Base-by-base conservation (phyloP, 1,140 invertebrate genomes). In the Drosophila lacteicornis region DNA sequence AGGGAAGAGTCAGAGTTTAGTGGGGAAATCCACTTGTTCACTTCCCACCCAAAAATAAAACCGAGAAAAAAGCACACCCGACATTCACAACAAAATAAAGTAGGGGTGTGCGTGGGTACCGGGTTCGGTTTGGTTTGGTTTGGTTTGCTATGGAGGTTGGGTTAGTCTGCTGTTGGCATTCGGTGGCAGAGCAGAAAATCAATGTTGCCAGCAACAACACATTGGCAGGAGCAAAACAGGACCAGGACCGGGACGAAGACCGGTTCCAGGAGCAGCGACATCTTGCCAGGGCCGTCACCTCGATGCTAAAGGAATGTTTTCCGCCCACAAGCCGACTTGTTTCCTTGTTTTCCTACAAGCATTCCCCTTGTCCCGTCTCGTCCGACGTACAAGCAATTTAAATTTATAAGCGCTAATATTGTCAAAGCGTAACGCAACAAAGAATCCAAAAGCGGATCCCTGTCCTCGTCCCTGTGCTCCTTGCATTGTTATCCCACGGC, bases 351-450 rank as follows among this genome's bases (percentile, higher is more conserved):
- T 43, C 53, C 50, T 47, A 36, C 60, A 57, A 40, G 11, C 49
- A 50, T 25, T 46, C 50, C 42, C 40, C 36, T n/a, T 50, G 47
- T 57, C n/a, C 27, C 36, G 47, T 57, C n/a, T 19, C 36, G 33
- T 27, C 51, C n/a, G 27, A 25, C 69, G 51, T 40, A 58, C 55
- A 50, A 60, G 53, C 67, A 80, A 71, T 87, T 87, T 88, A 84
- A 87, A 87, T 87, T 88, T 87, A 88, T 87, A 84, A 88, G 80
- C 84, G 76, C 68, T 67, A 80, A 87, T 80, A 86, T 86, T 82
- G 75, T 73, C 62, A 62, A 79, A 68, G 56, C 62, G 62, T 62
- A 81, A 59, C 70, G 70, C 68, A 74, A 73, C 67, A 73, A 74
- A 74, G 70, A 84, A 81, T 85, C 63, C 81, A 66, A 53, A 53